Conservation (phyloP, 2,113 vertebrate genomes). For the Egretta garzetta region DNA sequence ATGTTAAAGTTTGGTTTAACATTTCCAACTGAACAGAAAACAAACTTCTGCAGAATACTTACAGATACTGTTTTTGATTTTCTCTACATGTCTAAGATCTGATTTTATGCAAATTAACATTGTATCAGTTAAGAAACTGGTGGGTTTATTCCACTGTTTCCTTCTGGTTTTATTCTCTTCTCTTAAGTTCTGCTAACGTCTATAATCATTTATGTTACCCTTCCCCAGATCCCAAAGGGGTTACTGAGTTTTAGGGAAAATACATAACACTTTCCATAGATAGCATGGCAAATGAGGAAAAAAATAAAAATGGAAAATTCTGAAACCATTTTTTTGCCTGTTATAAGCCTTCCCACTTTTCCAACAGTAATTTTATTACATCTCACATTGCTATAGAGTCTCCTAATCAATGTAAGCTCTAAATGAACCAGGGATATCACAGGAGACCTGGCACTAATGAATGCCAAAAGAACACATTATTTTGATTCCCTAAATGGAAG, state of each 20-base stretch:
- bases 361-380: not conserved
- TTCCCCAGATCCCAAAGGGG: not conserved
- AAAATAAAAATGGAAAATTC: not conserved
- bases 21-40: not conserved
- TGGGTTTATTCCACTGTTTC: not conserved
- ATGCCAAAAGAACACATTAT: not conserved
- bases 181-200: not conserved
- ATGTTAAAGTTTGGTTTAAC: not conserved
- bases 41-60: not conserved
- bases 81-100: not conserved
- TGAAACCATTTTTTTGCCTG: not conserved
- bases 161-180: not conserved
- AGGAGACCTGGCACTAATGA: not conserved
- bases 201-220: not conserved
- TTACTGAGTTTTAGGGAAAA: not conserved
- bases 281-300: not conserved
- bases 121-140: not conserved
- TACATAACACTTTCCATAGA: not conserved
- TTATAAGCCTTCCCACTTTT: not conserved
- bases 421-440: not conserved
- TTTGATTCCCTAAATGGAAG: conserved; percentile 46
- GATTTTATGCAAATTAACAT: not conserved
- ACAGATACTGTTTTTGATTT: not conserved
- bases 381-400: not conserved
- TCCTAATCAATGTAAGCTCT: not conserved